Base-by-base conservation (phyloP, 2,888 invertebrate genomes). In the Perithous albicinctus region DNA sequence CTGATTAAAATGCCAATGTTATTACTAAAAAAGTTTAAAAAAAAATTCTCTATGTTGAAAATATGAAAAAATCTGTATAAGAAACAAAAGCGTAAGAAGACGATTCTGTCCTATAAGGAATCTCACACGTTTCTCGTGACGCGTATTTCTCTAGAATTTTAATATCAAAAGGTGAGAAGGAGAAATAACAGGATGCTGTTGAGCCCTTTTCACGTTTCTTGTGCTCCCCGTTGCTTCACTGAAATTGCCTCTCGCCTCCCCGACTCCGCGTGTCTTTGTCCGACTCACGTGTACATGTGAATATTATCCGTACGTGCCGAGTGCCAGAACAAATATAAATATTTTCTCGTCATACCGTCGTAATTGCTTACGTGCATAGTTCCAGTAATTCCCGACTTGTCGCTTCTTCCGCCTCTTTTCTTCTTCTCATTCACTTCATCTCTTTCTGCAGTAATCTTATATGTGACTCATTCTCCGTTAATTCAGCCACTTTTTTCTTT, bases 291-390 rank as follows among this genome's bases (percentile, higher is more conserved):
- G 18, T 61, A 38, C 23, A 29, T 38, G 38, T 51, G n/a, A n/a
- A 51, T 23, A 51, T n/a, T 26, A 54, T 35, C 20, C 35, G 8
- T 51, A 48, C 38, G 38, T 63, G 41, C 23, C 35, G 72, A 72
- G 72, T 48, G 48, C 41, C 12, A 32, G 48, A 38, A 67, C 70
- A 51, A 66, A 59, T 72, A 80, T 72, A 76, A 72, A 72, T 72
- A 76, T 76, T 80, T 76, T 67, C 35, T 73, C 43, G 66, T 56
- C 61, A 69, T 63, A 12, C 23, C 46, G 20, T 18, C 61, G 43
- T 77, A 77, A 67, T 80, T 80, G 66, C 61, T 38, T 77, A 73
- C 77, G 76, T 67, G 61, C 63, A 29, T 70, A 70, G 70, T 61
- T 51, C 10, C 38, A 10, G 54, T 59, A 32, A 66, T 61, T 59